Conservation (phyloP, 1,140 invertebrate genomes). For the Carcinoscorpius rotundicauda region DNA sequence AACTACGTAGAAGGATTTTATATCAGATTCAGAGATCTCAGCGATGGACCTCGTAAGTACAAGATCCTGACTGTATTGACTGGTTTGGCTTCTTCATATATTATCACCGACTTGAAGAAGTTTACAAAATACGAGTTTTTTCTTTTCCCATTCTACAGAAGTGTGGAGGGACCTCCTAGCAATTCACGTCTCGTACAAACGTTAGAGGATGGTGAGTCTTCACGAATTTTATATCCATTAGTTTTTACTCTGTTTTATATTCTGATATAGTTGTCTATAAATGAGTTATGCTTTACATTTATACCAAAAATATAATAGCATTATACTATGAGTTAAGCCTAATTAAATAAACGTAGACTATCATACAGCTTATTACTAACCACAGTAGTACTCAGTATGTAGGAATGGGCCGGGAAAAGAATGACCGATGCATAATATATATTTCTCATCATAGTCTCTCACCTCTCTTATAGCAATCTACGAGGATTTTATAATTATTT, state of each 20-base stretch:
- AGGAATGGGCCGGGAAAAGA: neutral
- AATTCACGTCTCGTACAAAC: too few relatives aligned
- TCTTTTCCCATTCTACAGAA: too few relatives aligned
- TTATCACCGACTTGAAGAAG: too few relatives aligned
- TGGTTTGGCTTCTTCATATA: conserved; percentile 26
- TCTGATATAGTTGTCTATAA: neutral
- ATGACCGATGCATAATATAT: too few relatives aligned
- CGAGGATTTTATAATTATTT: too few relatives aligned
- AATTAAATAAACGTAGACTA: neutral
- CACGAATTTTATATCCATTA: neutral
- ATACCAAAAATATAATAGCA: neutral
- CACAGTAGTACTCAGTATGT: conserved; percentile 3
- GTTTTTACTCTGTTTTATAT: neutral
- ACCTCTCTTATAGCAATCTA: too few relatives aligned
- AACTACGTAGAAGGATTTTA: conserved; percentile 69
- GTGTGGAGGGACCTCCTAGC: too few relatives aligned
- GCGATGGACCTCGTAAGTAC: conserved; percentile 39
- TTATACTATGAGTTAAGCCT: conserved; percentile 2
- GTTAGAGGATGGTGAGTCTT: conserved; percentile 21
- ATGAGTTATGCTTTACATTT: too few relatives aligned
- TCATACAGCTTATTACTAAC: neutral
- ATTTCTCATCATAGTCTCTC: too few relatives aligned
- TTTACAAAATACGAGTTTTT: too few relatives aligned
- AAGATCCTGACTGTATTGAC: conserved; percentile 41
- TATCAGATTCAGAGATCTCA: conserved; percentile 69